phyloP scores from a whole-genome alignment of 2,888 invertebrate genomes.

The Drosophila pseudotakahashii region DNA sequence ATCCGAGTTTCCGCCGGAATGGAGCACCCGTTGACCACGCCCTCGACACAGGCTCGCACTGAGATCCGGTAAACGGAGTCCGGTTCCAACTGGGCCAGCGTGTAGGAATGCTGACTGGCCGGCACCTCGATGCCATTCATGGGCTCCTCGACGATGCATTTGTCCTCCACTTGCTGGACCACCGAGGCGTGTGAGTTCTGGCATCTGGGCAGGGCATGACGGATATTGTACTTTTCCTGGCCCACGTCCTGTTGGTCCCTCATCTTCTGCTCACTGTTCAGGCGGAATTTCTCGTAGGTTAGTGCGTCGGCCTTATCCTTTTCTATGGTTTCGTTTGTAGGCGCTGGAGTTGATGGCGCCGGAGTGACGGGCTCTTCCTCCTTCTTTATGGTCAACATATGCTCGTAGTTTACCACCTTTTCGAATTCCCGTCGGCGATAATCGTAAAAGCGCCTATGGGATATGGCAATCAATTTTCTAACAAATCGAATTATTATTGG shows the following conservation, averaged over 20 bases:
- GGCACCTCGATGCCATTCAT: conserved; percentile 55
- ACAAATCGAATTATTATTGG: not conserved
- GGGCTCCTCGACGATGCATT: conserved; percentile 63
- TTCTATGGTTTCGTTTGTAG: not conserved
- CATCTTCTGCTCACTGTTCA: conserved; percentile 35
- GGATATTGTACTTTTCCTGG: conserved; percentile 50
- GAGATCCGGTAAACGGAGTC: conserved; percentile 69
- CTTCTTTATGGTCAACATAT: conserved; percentile 30
- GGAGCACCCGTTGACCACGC: conserved; percentile 78
- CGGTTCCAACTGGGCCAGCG: conserved; percentile 55
- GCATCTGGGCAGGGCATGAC: conserved; percentile 56
- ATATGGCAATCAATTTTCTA: not conserved
- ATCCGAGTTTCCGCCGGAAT: conserved; percentile 64
- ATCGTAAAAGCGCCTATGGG: conserved; percentile 11
- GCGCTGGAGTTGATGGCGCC: conserved; percentile 11
- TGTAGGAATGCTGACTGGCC: conserved; percentile 60
- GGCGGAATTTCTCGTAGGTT: conserved; percentile 47
- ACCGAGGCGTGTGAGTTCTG: conserved; percentile 42
- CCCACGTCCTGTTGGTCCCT: conserved; percentile 66
- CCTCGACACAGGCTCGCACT: conserved; percentile 77
- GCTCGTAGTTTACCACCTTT: conserved; percentile 37
- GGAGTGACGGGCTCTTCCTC: conserved; percentile 1
- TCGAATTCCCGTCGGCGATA: conserved; percentile 52
- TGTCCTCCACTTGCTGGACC: conserved; percentile 57
- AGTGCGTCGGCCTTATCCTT: conserved; percentile 16